Percentiles rank a stretch among this genome's conserved stretches.
phyloP scores from a whole-genome alignment of 2,113 vertebrate species.

The Bubo scandiacus region DNA sequence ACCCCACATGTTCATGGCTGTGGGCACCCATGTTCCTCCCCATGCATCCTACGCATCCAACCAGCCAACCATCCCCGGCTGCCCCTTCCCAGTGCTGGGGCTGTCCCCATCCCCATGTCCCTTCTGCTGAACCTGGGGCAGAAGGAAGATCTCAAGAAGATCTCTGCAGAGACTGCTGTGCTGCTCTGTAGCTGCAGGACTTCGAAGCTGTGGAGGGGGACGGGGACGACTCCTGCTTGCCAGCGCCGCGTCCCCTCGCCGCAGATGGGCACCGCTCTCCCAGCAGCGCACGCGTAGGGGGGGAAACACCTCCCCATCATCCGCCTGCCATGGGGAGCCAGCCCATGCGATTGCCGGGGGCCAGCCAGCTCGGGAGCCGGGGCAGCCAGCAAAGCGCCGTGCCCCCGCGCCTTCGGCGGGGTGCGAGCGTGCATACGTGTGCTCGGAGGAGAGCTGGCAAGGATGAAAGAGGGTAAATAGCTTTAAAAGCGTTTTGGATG shows the following conservation, averaged over 20 bases:
- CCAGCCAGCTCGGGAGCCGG: neutral
- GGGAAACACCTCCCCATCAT: neutral
- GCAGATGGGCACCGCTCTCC: neutral
- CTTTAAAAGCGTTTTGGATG: constrained; percentile 34
- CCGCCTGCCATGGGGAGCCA: neutral
- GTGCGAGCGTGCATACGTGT: neutral
- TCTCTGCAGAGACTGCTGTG: neutral
- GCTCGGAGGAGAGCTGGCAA: neutral
- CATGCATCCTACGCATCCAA: neutral
- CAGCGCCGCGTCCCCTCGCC: neutral
- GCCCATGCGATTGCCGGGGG: neutral
- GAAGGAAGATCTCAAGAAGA: neutral
- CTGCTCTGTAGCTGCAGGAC: neutral
- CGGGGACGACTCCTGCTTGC: neutral
- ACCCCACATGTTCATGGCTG: fast-evolving
- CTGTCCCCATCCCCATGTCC: neutral
- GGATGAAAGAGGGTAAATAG: constrained; percentile 42
- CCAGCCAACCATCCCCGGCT: fast-evolving
- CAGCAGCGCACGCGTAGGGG: neutral
- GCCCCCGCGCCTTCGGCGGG: neutral
- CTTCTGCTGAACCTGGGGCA: neutral
- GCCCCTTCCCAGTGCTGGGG: neutral
- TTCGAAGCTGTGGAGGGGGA: fast-evolving
- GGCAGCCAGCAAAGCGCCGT: neutral
- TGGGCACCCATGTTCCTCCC: neutral